These are phyloP conservation scores for Atherix ibis DNA, from an alignment of 2,888 invertebrate genomes.

Conservation along the genomic window DNA sequence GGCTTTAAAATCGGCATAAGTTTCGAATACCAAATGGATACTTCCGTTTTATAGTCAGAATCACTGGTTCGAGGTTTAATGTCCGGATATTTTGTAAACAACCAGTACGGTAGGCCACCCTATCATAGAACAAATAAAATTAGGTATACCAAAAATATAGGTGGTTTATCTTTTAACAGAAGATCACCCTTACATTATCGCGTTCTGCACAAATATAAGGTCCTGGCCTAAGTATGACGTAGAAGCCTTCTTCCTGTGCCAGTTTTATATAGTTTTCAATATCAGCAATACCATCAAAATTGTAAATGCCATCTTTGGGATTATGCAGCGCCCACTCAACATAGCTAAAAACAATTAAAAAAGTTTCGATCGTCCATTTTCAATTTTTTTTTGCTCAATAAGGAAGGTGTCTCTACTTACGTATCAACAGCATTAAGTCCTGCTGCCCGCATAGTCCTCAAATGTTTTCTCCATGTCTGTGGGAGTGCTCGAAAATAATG, in stretches of 20 bases:
- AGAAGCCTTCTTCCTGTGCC: constrained; percentile 61
- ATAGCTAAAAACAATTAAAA: constrained; percentile 39
- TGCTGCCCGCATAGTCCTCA: constrained; percentile 59
- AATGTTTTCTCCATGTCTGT: constrained; percentile 60
- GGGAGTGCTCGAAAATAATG: constrained; percentile 79
- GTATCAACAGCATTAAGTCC: constrained; percentile 78
- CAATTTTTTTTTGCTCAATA: background rate
- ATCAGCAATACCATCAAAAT: constrained; percentile 49
- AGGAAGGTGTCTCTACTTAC: constrained; percentile 34
- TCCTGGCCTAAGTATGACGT: constrained; percentile 71
- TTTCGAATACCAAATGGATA: constrained; percentile 35
- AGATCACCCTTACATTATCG: constrained; percentile 57
- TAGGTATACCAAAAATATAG: too few relatives aligned
- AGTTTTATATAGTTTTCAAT: constrained; percentile 50
- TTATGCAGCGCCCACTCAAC: constrained; percentile 84
- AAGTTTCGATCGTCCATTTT: background rate
- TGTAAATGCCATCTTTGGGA: constrained; percentile 49
- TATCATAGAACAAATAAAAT: too few relatives aligned
- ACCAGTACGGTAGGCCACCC: constrained; percentile 69
- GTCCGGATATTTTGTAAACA: constrained; percentile 39
- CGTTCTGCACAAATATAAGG: constrained; percentile 89
- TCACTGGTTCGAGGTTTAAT: constrained; percentile 50
- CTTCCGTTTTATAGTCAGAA: constrained; percentile 36
- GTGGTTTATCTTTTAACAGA: too few relatives aligned
- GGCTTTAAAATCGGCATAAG: constrained; percentile 36